Percentiles rank a stretch among this genome's conserved stretches.
Evolutionary conservation across 2,888 invertebrate genomes (phyloP).

Genomic region (Drosophila ochracea): DNA sequence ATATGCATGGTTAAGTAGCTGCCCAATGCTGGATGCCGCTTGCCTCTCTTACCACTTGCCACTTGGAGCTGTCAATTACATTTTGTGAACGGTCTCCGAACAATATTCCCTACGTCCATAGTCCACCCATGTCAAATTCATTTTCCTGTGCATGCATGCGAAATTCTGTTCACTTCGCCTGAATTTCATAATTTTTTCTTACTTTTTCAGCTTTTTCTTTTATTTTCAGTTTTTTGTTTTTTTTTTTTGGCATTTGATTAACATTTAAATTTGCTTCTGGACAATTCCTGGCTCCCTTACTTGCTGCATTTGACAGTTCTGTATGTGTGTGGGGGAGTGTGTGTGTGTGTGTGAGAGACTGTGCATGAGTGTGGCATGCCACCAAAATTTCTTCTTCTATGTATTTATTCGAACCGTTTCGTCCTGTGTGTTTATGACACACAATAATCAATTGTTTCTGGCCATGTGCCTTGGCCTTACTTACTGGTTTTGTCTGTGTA

Average conservation of each 20-base stretch:
- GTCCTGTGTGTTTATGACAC: constrained; percentile 68
- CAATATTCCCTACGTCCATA: constrained; percentile 20
- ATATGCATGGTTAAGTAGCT: constrained; percentile 42
- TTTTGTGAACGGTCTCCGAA: constrained; percentile 42
- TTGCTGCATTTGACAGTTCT: constrained; percentile 71
- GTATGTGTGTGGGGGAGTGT: not conserved
- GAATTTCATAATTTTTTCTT: constrained; percentile 38
- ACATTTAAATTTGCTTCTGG: constrained; percentile 76
- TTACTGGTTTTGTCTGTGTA: not conserved
- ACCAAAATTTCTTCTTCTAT: constrained; percentile 51
- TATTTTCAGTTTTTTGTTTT: constrained; percentile 14
- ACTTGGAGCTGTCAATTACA: constrained; percentile 77
- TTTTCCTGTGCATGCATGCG: constrained; percentile 81
- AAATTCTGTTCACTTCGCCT: constrained; percentile 52
- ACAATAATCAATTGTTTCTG: constrained; percentile 80
- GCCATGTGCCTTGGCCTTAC: constrained; percentile 53
- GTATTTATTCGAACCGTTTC: constrained; percentile 28
- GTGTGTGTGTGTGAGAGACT: not conserved
- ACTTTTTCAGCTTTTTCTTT: constrained; percentile 3
- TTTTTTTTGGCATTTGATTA: constrained; percentile 68
- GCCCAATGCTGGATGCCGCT: constrained; percentile 23
- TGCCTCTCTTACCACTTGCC: constrained; percentile 41
- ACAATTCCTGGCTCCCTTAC: constrained; percentile 38
- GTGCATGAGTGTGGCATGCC: constrained; percentile 16
- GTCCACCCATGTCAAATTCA: constrained; percentile 73